phyloP scores from a whole-genome alignment of 2,113 vertebrate genomes.

The Myotis yumanensis region DNA sequence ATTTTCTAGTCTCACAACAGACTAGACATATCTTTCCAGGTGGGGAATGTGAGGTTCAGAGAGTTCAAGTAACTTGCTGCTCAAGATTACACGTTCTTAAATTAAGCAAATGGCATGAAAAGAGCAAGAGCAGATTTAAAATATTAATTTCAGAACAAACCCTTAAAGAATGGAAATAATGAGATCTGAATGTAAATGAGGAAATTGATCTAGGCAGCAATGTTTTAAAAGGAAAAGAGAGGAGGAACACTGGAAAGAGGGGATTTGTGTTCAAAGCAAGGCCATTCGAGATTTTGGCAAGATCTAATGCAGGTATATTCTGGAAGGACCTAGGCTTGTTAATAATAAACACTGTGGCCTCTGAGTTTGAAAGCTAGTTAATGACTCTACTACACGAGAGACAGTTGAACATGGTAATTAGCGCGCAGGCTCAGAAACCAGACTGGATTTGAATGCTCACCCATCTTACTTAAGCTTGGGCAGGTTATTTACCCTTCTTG shows the following conservation, averaged over 20 bases:
- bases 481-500: background rate
- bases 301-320: background rate
- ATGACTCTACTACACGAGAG: background rate
- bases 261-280: background rate
- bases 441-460: background rate
- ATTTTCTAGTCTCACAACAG: background rate
- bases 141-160: slow-evolving; percentile 21
- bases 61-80: background rate
- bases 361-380: slow-evolving; percentile 2
- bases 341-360: background rate
- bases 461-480: background rate
- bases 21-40: background rate
- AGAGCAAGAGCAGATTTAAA: background rate
- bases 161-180: background rate
- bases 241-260: background rate
- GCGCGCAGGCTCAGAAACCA: background rate
- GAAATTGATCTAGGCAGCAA: background rate
- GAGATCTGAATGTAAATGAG: background rate
- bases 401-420: background rate
- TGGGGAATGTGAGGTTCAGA: background rate
- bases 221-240: slow-evolving; percentile 29
- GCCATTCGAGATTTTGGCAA: background rate
- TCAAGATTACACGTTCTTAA: slow-evolving; percentile 8
- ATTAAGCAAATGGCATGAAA: slow-evolving; percentile 1
- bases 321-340: background rate